Conservation (phyloP, 2,888 invertebrate genomes). For the Poecilus cupreus region DNA sequence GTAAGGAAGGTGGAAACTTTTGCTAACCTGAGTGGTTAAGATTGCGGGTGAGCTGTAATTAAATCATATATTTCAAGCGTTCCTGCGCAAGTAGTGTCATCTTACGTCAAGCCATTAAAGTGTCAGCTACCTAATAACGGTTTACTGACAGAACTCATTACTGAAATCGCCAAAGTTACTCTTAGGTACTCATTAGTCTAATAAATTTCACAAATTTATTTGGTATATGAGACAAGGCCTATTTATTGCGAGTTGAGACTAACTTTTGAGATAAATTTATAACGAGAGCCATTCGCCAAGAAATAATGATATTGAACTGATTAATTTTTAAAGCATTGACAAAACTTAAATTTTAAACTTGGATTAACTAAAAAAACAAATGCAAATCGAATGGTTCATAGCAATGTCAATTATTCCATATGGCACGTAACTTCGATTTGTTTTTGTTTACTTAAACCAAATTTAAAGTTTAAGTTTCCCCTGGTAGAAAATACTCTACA, state of each 20-base stretch:
- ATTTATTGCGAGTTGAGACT: background rate
- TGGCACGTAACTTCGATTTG: too few relatives aligned
- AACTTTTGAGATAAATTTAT: background rate
- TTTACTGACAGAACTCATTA: conserved; percentile 39
- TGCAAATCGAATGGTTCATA: too few relatives aligned
- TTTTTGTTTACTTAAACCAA: too few relatives aligned
- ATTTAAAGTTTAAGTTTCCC: too few relatives aligned
- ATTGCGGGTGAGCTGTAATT: background rate
- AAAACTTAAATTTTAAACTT: too few relatives aligned
- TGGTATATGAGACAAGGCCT: background rate
- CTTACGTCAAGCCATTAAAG: conserved; percentile 26
- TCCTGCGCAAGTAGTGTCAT: background rate
- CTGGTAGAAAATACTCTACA: too few relatives aligned
- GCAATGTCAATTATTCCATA: too few relatives aligned
- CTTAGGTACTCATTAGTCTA: conserved; percentile 11
- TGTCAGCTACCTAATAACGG: conserved; percentile 40
- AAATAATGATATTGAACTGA: background rate
- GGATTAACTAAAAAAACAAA: too few relatives aligned
- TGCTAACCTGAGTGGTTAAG: too few relatives aligned
- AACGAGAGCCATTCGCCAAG: background rate
- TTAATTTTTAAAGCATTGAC: too few relatives aligned
- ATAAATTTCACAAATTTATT: conserved; percentile 40
- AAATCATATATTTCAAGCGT: conserved; percentile 25
- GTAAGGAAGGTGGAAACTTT: too few relatives aligned
- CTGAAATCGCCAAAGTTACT: conserved; percentile 39